Base-by-base conservation (phyloP, 2,113 vertebrate species). In the Nicator chloris region DNA sequence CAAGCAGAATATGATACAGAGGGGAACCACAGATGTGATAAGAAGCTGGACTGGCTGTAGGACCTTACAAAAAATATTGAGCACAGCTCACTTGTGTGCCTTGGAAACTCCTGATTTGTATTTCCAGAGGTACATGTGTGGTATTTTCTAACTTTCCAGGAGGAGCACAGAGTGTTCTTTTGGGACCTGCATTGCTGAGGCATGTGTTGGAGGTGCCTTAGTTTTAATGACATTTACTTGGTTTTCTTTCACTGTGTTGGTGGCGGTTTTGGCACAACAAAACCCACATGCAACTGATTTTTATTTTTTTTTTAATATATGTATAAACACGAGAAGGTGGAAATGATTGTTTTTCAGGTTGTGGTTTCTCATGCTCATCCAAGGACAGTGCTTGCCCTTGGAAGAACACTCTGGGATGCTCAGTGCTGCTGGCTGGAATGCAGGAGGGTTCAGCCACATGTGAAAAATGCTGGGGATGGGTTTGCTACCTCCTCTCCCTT, bases 311-410 rank as follows among this genome's bases (percentile, higher is more conserved):
- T 60, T 31, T 5, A 8, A 31, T 27, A 21, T 35, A 18, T 60
- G 8, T 44, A 84, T 44, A 66, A 94, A 92, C 65, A 85, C 0
- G 5, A 87, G 86, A 85, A 91, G 71, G 84, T 92, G 84, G 82
- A 80, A 94, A 37, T 2, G 0, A 83, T 95, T 95, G 87, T 42
- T 82, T 93, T 95, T 69, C 70, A 93, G 73, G 61, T 81, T 93
- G 91, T 92, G 94, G 93, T 91, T 96, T 93, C 78, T 89, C 4
- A 2, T 56, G 71, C 40, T 91, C n/a, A 60, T 95, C 94, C 94
- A 95, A 84, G 57, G 40, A 59, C 65, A 68, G 45, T 64, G 30
- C 47, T 77, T 54, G 61, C 57, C 91, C 81, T 57, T 33, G 10
- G 73, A 81, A 69, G 51, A 82, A 76, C 40, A 40, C 21, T 69